These are phyloP conservation scores for Drosophila paramelanica DNA, from an alignment of 2,888 invertebrate genomes.

Conservation along the genomic window DNA sequence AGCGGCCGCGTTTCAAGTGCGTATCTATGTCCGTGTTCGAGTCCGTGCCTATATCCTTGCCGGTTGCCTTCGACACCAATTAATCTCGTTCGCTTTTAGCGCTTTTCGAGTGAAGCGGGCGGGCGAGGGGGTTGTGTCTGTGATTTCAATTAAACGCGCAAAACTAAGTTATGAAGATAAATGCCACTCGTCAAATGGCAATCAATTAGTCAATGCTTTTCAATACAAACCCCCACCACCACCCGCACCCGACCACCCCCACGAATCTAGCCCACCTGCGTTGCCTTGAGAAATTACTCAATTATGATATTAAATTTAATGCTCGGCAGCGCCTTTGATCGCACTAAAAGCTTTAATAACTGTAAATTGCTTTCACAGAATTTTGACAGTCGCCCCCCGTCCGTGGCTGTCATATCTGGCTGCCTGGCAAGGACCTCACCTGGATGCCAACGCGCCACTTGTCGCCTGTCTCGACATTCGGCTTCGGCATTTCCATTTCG, in stretches of 20 bases:
- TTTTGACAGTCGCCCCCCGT: constrained; percentile 43
- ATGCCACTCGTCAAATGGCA: constrained; percentile 76
- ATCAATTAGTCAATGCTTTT: constrained; percentile 74
- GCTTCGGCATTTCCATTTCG: constrained; percentile 49
- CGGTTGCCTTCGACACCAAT: constrained; percentile 29
- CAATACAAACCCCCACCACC: constrained; percentile 1
- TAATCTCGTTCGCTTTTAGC: constrained; percentile 48
- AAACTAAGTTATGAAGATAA: constrained; percentile 73
- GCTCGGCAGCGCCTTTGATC: constrained; percentile 68
- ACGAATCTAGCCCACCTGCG: background rate
- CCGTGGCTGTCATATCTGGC: background rate
- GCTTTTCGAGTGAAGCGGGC: constrained; percentile 22
- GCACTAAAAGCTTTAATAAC: constrained; percentile 82
- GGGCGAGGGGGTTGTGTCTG: constrained; percentile 34
- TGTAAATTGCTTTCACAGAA: constrained; percentile 77
- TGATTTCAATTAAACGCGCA: constrained; percentile 74
- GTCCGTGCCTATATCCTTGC: constrained; percentile 3
- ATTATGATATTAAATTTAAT: constrained; percentile 79
- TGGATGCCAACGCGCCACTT: constrained; percentile 46
- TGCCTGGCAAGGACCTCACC: constrained; percentile 28
- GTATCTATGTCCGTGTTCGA: constrained; percentile 39
- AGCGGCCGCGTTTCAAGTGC: constrained; percentile 37
- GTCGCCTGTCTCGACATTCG: constrained; percentile 16
- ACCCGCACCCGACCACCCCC: background rate
- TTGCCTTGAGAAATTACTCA: constrained; percentile 66